A percentile compares a stretch with the other conserved stretches of the same genome.
Conservation (phyloP, 2,113 vertebrate species). For the Corapipo altera region DNA sequence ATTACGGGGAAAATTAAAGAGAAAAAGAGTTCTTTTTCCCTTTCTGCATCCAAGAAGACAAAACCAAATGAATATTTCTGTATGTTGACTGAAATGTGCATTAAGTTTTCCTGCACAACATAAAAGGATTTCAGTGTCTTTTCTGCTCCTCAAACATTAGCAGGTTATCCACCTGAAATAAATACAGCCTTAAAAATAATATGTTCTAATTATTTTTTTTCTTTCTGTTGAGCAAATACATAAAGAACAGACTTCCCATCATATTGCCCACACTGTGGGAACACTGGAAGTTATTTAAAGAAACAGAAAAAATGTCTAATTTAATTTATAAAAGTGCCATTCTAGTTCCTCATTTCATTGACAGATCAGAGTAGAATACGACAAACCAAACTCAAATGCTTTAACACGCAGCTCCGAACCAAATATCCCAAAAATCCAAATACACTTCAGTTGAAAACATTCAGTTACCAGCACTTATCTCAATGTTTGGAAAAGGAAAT, state of each 20-base stretch:
- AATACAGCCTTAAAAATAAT: background rate
- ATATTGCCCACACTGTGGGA: background rate
- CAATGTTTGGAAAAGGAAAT: constrained; percentile 47
- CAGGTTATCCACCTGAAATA: background rate
- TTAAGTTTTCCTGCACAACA: background rate
- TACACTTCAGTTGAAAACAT: background rate
- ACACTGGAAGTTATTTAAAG: background rate
- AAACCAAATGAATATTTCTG: background rate
- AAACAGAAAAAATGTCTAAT: background rate
- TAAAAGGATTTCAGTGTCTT: background rate
- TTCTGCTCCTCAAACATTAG: background rate
- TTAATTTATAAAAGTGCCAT: background rate
- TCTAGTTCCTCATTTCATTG: background rate
- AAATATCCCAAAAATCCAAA: constrained; percentile 1
- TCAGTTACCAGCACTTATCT: constrained; percentile 3
- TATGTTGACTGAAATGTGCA: background rate
- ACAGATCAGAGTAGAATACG: background rate
- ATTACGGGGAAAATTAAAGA: background rate
- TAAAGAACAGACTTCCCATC: background rate
- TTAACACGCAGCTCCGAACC: background rate
- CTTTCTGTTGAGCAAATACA: background rate
- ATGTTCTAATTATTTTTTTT: background rate
- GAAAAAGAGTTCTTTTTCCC: background rate
- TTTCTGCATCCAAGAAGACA: background rate
- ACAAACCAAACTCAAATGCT: background rate